A percentile compares a stretch with the other conserved stretches of the same genome.
phyloP scores from a whole-genome alignment of 2,113 vertebrate species.

The Neomonachus schauinslandi region DNA sequence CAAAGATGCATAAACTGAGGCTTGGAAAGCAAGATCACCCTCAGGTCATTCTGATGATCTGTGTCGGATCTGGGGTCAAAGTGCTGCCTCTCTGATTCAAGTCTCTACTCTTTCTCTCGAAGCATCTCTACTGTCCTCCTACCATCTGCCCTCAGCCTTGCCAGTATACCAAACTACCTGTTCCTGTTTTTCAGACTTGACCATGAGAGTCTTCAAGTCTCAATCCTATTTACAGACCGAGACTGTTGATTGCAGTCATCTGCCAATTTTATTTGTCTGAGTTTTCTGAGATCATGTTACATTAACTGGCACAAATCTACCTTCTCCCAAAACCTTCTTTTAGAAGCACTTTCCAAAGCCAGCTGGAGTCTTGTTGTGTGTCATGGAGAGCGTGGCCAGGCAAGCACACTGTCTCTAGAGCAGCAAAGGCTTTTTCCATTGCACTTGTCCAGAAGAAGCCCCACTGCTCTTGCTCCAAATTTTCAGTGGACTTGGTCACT shows the following conservation, averaged over 20 bases:
- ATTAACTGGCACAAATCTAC: neutral
- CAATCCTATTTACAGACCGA: neutral
- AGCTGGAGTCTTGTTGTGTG: neutral
- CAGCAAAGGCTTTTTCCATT: accelerated
- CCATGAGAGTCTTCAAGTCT: neutral
- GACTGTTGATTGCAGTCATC: neutral
- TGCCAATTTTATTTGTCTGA: neutral
- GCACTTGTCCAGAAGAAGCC: neutral
- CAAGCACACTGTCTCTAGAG: neutral
- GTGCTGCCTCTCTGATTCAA: neutral
- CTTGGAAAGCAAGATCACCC: neutral
- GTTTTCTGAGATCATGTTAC: neutral
- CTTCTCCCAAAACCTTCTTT: neutral
- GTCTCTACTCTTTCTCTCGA: neutral
- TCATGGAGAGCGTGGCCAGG: accelerated
- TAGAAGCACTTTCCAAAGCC: neutral
- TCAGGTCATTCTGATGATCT: neutral
- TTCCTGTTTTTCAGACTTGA: neutral
- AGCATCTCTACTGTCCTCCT: too few species aligned
- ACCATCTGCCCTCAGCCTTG: accelerated
- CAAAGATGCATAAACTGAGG: accelerated
- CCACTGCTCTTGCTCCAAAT: neutral
- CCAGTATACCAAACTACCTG: neutral
- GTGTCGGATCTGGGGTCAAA: too few species aligned
- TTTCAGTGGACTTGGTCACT: neutral